Evolutionary conservation across 2,888 invertebrate genomes (phyloP).

Genomic region (Mimachlamys varia): DNA sequence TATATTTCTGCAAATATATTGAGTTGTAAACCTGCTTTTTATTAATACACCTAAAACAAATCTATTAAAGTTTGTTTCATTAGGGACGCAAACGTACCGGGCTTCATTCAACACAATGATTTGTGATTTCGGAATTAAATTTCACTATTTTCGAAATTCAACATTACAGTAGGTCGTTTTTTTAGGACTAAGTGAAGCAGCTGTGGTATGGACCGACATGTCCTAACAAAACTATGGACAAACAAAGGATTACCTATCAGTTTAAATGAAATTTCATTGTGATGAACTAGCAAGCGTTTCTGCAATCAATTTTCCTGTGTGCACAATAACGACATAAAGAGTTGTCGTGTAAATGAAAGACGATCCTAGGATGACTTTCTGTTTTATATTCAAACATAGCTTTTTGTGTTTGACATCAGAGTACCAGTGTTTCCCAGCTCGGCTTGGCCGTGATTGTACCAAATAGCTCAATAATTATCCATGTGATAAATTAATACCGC

Average conservation of each 20-base stretch:
- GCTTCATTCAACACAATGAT: not conserved
- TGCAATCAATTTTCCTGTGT: not conserved
- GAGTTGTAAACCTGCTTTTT: no score
- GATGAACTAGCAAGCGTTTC: not conserved
- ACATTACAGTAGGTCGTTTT: not conserved
- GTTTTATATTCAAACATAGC: not conserved
- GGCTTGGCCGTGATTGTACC: slow-evolving; percentile 2
- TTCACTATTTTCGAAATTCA: not conserved
- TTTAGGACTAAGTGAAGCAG: not conserved
- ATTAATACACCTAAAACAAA: no score
- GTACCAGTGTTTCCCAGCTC: not conserved
- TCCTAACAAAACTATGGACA: not conserved
- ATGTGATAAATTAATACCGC: slow-evolving; percentile 45
- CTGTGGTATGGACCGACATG: not conserved
- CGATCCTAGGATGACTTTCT: not conserved
- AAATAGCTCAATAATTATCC: slow-evolving; percentile 45
- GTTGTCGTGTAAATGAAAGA: not conserved
- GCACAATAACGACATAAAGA: not conserved
- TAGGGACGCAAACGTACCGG: not conserved
- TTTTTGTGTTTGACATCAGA: not conserved
- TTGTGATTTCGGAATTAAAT: not conserved
- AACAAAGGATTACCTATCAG: not conserved
- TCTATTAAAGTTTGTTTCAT: not conserved
- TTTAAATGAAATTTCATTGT: not conserved
- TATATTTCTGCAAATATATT: no score